Base-by-base conservation (phyloP, 2,888 invertebrate species). In the Hoplodrina ambigua region DNA sequence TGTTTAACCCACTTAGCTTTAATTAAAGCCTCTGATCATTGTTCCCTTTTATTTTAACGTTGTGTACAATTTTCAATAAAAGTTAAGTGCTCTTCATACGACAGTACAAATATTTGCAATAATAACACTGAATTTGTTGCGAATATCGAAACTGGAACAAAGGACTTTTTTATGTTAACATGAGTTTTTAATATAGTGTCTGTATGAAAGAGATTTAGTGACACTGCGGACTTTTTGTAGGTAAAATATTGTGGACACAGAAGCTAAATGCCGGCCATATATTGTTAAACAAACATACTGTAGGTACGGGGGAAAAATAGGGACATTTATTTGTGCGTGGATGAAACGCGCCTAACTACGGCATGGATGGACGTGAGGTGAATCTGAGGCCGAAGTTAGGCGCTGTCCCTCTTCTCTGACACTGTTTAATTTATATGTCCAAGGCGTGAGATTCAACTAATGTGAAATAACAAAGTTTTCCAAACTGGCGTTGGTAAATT, bases 1-100 rank as follows among this genome's bases (percentile, higher is more conserved):
- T 84, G 83, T 87, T 87, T 85, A 84, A 83, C 85, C 84, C 81
- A 86, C 84, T 87, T 87, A 80, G 65, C 49, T 75, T 79, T 80
- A 82, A 85, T 84, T 81, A 84, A 72, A 83, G 19, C 71, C 58
- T 55, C 58, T 66, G 75, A 81, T 84, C 74, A 81, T 56, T 71
- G 59, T 66, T 72, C 55, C 58, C 58, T 71, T 69, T 82, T 77
- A 78, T 72, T 83, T 73, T 58, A 30, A 59, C 56, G 50, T 57
- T 49, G 54, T 69, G 30, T 57, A 50, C 63, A 56, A 64, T 69
- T 79, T 77, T 60, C 46, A 73, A 80, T 67, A 19, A 67, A 70
- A 70, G 55, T 63, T 33, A 69, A 75, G 65, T 56, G 64, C 52
- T 74, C 37, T 79, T 61, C 19, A 59, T 56, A 50, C 25, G 52